A percentile compares a stretch with the other conserved stretches of the same genome.
These are phyloP conservation scores for Eupithecia exiguata DNA, from an alignment of 2,888 invertebrate species.

Conservation along the genomic window DNA sequence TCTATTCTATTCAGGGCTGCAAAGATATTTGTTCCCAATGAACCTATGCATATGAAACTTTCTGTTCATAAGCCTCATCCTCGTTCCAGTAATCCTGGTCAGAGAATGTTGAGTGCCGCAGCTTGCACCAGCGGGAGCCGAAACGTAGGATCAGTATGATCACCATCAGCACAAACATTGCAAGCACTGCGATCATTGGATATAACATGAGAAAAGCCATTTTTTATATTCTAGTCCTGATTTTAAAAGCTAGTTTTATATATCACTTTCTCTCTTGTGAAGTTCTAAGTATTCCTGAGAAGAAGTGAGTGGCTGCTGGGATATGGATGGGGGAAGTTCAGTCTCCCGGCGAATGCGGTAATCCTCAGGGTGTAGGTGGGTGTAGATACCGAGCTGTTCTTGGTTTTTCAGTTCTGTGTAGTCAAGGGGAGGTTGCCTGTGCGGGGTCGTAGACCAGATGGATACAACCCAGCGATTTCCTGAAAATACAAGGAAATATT, in stretches of 20 bases:
- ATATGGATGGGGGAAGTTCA: conserved; percentile 65
- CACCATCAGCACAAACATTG: conserved; percentile 88
- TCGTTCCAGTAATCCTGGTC: conserved; percentile 87
- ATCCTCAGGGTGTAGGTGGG: conserved; percentile 61
- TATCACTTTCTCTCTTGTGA: conserved; percentile 92
- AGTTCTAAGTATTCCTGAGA: conserved; percentile 85
- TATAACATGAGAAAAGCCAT: conserved; percentile 90
- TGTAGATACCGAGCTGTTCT: conserved; percentile 62
- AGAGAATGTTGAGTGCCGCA: conserved; percentile 87
- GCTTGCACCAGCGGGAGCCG: conserved; percentile 88
- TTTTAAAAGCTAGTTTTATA: conserved; percentile 77
- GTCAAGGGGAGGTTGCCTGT: conserved; percentile 92
- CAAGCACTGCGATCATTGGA: conserved; percentile 89
- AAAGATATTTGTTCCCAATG: neutral
- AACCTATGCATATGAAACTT: conserved; percentile 83
- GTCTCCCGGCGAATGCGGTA: conserved; percentile 59
- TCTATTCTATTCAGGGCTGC: too few species aligned
- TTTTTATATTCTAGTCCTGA: conserved; percentile 65
- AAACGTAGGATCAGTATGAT: conserved; percentile 90
- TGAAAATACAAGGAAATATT: conserved; percentile 51
- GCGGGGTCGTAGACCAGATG: conserved; percentile 92
- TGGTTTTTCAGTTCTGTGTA: conserved; percentile 88
- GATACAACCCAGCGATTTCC: conserved; percentile 94
- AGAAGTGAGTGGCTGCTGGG: conserved; percentile 72
- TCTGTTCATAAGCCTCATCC: conserved; percentile 86